phyloP scores from a whole-genome alignment of 2,113 vertebrate species.

The Oostethus manadensis region DNA sequence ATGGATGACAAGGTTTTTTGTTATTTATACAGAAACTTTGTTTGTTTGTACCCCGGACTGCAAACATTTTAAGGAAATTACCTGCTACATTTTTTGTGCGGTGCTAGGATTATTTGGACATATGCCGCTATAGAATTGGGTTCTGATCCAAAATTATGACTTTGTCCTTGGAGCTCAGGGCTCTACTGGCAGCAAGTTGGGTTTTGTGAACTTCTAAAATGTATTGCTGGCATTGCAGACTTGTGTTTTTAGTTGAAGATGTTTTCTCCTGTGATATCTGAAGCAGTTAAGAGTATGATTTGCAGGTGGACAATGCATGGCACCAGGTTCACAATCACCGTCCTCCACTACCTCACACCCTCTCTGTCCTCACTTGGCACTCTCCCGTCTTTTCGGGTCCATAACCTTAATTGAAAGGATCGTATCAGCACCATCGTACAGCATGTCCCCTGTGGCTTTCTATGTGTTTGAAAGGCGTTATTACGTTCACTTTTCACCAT shows the following conservation, averaged over 20 bases:
- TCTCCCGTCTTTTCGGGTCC: neutral
- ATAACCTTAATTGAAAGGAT: slow-evolving; percentile 2
- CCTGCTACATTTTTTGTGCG: too few species aligned
- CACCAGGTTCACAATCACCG: slow-evolving; percentile 21
- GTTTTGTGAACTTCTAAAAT: neutral
- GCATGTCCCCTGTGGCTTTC: too few species aligned
- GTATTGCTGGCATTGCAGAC: too few species aligned
- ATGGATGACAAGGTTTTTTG: neutral
- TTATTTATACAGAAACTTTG: neutral
- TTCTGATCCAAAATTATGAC: neutral
- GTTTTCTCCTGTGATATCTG: neutral
- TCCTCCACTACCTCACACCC: slow-evolving; percentile 3
- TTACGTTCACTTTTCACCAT: neutral
- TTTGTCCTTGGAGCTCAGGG: neutral
- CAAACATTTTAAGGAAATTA: too few species aligned
- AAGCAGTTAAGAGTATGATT: neutral
- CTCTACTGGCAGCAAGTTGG: neutral
- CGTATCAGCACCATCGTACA: too few species aligned
- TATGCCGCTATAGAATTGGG: neutral
- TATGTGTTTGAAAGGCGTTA: neutral
- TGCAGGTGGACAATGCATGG: slow-evolving; percentile 5
- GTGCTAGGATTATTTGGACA: too few species aligned
- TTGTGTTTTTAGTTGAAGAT: neutral
- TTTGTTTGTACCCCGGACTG: neutral
- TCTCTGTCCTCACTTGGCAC: slow-evolving; percentile 17